Base-by-base conservation (phyloP, 2,888 invertebrate genomes). In the Diplazon laetatorius region DNA sequence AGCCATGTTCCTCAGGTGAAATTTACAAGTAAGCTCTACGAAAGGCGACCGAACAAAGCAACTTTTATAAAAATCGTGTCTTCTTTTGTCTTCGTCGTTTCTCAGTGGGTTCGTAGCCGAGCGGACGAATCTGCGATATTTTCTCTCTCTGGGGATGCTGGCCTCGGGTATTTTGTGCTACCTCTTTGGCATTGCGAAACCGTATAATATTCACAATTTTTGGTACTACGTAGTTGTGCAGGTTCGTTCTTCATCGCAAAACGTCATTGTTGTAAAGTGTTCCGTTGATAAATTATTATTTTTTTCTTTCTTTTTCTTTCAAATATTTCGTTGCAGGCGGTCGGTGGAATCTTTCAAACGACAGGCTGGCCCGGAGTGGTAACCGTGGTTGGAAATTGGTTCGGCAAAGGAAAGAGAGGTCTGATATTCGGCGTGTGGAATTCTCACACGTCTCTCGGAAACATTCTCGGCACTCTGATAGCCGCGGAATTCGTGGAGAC, bases 331-430 rank as follows among this genome's bases (percentile, higher is more conserved):
- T 63, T 16, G 1, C 87, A 96, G 96, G 93, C 95, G 0, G 91
- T 95, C 5, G 96, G 96, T 0, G 99, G 99, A 9, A 92, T 98
- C 10, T 94, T 95, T 10, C 98, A 99, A 92, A 97, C 98, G 0
- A 96, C 97, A 0, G 98, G 99, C 0, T 99, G 99, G 98, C 99
- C 99, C 0, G 97, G 98, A 66, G 98, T 99, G 0, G 98, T 99
- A 0, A 93, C 95, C 0, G 95, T 96, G 1, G 95, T 99, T 60
- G 97, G 97, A n/a, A 97, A 98, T 88, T 99, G 99, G 99, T 98
- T 97, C 92, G 98, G 98, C 0, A 97, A 96, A 91, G 94, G 95
- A 42, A 98, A 97, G 91, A 93, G 96, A 81, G 97, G 97, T 0
- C 92, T 99, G 22, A 97, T 99, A 79, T 98, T 98, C 91, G 99